A percentile compares a stretch with the other conserved stretches of the same genome.
These are phyloP conservation scores for Microplitis demolitor DNA, from an alignment of 1,140 invertebrate genomes.

Conservation along the genomic window DNA sequence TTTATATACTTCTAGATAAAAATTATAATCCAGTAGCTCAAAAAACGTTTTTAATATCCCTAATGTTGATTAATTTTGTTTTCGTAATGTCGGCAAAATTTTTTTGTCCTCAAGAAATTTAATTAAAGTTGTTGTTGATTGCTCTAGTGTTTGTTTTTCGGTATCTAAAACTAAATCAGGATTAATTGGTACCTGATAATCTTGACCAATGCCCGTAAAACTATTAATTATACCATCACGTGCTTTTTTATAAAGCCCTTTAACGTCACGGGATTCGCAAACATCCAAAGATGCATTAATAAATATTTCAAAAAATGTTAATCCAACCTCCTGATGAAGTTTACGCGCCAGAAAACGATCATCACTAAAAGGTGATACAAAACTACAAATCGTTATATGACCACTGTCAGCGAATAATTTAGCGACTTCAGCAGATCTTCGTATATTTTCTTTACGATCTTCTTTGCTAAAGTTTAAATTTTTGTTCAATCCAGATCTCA, in stretches of 20 bases:
- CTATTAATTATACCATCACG: constrained; percentile 92
- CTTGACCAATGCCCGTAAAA: constrained; percentile 96
- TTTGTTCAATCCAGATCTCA: constrained; percentile 94
- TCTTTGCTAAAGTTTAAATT: constrained; percentile 94
- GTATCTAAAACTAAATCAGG: constrained; percentile 90
- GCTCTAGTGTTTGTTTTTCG: constrained; percentile 76
- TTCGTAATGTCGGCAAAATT: constrained; percentile 66
- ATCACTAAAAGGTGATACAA: constrained; percentile 95
- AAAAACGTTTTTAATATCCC: too few relatives aligned
- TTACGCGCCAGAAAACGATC: constrained; percentile 87
- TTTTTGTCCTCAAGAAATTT: constrained; percentile 74
- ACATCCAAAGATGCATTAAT: constrained; percentile 93
- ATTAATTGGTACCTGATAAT: constrained; percentile 86
- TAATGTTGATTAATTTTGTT: constrained; percentile 36
- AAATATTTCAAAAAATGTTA: constrained; percentile 97
- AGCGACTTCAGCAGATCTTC: constrained; percentile 94
- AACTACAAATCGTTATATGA: constrained; percentile 93
- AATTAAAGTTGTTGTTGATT: constrained; percentile 83
- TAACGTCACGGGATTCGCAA: constrained; percentile 94
- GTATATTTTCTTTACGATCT: constrained; percentile 97
- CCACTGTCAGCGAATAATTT: constrained; percentile 98
- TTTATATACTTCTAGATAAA: too few relatives aligned
- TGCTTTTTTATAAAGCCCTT: constrained; percentile 98
- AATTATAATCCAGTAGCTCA: too few relatives aligned
- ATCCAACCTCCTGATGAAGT: constrained; percentile 83